Evolutionary conservation across 2,888 invertebrate genomes (phyloP), one percentile per base, ranked within the genome.

Genomic region (Cordylochernes scorpioides): DNA sequence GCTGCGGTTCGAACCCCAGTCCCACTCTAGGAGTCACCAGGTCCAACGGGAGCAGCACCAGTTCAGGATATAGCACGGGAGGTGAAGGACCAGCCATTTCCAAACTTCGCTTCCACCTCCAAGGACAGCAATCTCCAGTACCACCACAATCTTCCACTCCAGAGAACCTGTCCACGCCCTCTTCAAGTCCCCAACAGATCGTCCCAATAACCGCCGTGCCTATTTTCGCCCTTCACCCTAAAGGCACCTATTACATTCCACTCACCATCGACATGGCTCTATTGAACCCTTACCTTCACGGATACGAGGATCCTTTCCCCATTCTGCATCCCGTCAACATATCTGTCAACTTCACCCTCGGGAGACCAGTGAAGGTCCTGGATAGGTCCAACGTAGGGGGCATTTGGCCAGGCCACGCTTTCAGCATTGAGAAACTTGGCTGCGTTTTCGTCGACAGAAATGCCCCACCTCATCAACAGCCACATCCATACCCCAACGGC

Each of bases 151-250:
- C 32, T 5, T 24, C 17, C 15, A n/a, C n/a, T n/a, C 31, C 34
- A 4, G 31, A 31, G 12, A 17, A 26, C 6, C n/a, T 31, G 12
- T 31, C 31, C 4, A 36, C 29, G 15, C 13, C 30, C 6, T 27
- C 29, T 6, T 44, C 37, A 17, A 32, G 36, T 21, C 34, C 33
- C 6, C 16, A 22, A 15, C 12, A 7, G 7, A n/a, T 17, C 14
- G 7, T 19, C n/a, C n/a, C n/a, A n/a, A n/a, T n/a, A n/a, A 58
- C 64, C 39, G 62, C 64, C 28, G 69, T 84, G 27, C 84, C 86
- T 0, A 71, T 82, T 21, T 86, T 86, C 52, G 82, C 78, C 3
- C 58, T 86, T 19, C 80, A 84, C 51, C 65, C 78, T n/a, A 67
- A 70, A 39, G 82, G 84, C 22, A 63, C 68, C 27, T 84, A 72